Percentiles rank a stretch among this genome's conserved stretches.
Conservation (phyloP, 2,888 invertebrate species). For the Diabrotica balteata region DNA sequence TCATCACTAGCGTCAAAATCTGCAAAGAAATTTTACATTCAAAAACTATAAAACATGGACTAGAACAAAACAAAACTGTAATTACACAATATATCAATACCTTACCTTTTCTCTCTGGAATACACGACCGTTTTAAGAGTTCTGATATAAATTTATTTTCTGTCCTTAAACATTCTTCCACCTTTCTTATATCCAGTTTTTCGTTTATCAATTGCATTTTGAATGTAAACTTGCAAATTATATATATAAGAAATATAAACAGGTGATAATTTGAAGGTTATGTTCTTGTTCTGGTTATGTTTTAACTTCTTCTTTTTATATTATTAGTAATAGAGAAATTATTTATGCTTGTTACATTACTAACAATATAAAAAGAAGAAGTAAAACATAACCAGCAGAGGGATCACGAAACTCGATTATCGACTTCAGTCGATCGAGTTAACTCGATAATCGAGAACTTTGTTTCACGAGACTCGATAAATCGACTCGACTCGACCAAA, state of each 20-base stretch:
- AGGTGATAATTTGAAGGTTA: too few relatives aligned
- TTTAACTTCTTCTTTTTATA: too few relatives aligned
- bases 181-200: slow-evolving; percentile 54
- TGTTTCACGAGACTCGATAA: too few relatives aligned
- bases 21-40: slow-evolving; percentile 25
- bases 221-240: background rate
- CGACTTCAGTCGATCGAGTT: too few relatives aligned
- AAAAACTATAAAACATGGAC: background rate
- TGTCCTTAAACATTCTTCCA: slow-evolving; percentile 60
- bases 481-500: too few relatives aligned
- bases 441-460: too few relatives aligned
- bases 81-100: slow-evolving; percentile 38
- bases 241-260: background rate
- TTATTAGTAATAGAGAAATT: too few relatives aligned
- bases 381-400: too few relatives aligned
- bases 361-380: too few relatives aligned
- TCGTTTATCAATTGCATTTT: slow-evolving; percentile 47
- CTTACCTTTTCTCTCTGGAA: slow-evolving; percentile 59
- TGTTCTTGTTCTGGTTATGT: too few relatives aligned
- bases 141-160: slow-evolving; percentile 68
- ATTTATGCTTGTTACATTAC: too few relatives aligned
- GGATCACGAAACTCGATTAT: too few relatives aligned
- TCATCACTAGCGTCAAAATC: slow-evolving; percentile 48
- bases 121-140: slow-evolving; percentile 65
- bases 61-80: slow-evolving; percentile 1